phyloP scores from a whole-genome alignment of 2,797 vertebrate species.

The Erithacus rubecula region DNA sequence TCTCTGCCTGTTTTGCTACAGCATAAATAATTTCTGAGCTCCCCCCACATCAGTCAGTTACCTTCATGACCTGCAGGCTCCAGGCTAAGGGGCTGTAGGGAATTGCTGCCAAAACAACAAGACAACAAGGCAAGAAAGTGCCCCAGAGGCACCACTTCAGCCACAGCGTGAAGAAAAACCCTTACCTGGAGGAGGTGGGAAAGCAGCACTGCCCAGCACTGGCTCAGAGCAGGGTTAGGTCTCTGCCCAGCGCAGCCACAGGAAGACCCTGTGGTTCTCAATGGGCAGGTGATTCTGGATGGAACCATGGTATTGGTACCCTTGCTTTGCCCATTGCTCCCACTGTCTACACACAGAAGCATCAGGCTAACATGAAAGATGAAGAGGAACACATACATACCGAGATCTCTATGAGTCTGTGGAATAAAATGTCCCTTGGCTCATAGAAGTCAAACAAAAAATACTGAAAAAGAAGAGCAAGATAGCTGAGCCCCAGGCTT shows the following conservation, averaged over 20 bases:
- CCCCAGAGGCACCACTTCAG: not conserved
- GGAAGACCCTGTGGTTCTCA: not conserved
- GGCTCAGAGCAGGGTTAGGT: not conserved
- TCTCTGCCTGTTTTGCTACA: not conserved
- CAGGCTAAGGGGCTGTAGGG: not conserved
- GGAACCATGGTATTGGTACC: not conserved
- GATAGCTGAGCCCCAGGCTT: not conserved
- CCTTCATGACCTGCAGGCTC: not conserved
- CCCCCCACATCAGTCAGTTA: not conserved
- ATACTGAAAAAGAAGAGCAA: constrained; percentile 78
- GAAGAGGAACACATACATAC: constrained; percentile 70
- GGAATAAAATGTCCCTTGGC: constrained; percentile 82
- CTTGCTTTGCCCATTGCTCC: not conserved
- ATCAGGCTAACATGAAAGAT: not conserved
- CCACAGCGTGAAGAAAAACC: not conserved
- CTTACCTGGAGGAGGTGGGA: not conserved
- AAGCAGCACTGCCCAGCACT: not conserved
- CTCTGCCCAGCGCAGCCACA: not conserved
- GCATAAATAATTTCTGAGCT: not conserved
- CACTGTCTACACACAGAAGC: not conserved
- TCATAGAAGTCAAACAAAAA: constrained; percentile 94
- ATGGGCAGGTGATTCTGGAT: not conserved
- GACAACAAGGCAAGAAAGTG: not conserved
- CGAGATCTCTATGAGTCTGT: constrained; percentile 91
- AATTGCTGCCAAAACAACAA: not conserved